Conservation (phyloP, 2,888 invertebrate genomes). For the Diogma glabrata region DNA sequence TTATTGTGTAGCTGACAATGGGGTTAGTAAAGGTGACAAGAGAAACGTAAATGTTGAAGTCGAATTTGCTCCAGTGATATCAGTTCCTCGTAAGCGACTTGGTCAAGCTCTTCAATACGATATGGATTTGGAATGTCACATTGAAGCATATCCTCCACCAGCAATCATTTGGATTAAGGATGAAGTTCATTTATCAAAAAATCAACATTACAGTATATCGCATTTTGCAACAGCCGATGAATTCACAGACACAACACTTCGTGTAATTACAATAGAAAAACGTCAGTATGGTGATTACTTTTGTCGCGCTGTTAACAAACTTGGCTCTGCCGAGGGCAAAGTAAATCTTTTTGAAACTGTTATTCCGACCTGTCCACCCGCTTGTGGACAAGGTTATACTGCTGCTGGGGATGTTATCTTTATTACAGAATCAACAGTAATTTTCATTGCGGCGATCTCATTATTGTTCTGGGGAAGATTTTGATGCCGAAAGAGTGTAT, state of each 20-base stretch:
- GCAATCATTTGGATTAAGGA: constrained; percentile 87
- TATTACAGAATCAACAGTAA: constrained; percentile 34
- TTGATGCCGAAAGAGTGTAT: too few species aligned
- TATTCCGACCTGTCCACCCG: constrained; percentile 87
- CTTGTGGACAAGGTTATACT: constrained; percentile 47
- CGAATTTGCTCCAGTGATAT: constrained; percentile 79
- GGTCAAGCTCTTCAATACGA: constrained; percentile 85
- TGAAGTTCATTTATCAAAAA: constrained; percentile 66
- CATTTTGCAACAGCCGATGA: constrained; percentile 88
- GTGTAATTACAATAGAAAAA: constrained; percentile 84
- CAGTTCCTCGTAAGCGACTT: constrained; percentile 68
- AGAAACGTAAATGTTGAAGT: constrained; percentile 83
- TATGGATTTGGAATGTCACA: constrained; percentile 89
- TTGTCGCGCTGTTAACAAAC: constrained; percentile 80
- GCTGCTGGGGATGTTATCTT: constrained; percentile 30
- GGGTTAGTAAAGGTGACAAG: constrained; percentile 72
- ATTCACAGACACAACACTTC: constrained; percentile 79
- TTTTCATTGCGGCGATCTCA: constrained; percentile 38
- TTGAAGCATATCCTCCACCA: constrained; percentile 89
- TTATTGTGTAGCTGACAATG: constrained; percentile 86
- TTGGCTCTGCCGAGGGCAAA: constrained; percentile 66
- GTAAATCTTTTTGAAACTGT: constrained; percentile 82
- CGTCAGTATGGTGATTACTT: constrained; percentile 75
- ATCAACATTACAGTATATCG: constrained; percentile 83
- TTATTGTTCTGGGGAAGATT: not conserved